These are phyloP conservation scores for Petrocephalus microphthalmus DNA, from an alignment of 2,113 vertebrate species.

Conservation along the genomic window DNA sequence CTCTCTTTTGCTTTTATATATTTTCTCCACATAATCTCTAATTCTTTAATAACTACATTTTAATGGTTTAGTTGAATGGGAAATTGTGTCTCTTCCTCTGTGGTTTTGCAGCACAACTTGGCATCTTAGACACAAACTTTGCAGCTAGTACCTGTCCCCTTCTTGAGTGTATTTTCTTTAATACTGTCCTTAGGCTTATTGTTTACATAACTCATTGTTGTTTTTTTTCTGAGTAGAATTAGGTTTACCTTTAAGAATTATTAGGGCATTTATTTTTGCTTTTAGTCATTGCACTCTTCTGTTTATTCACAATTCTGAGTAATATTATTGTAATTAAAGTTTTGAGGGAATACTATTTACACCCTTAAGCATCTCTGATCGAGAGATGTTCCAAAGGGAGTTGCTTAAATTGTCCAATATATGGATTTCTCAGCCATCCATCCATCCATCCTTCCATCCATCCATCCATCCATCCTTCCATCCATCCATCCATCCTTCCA, in stretches of 20 bases:
- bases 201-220: not conserved
- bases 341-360: not conserved
- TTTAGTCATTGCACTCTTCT: not conserved
- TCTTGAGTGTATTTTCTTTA: not conserved
- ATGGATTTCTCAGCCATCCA: not conserved
- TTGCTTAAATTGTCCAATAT: not conserved
- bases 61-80: not conserved
- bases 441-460: not conserved
- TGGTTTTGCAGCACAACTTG: not conserved
- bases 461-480: not conserved
- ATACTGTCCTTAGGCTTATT: not conserved
- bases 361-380: not conserved
- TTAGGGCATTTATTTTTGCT: not conserved
- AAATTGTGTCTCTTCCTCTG: not conserved
- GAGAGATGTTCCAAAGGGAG: not conserved
- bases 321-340: not conserved
- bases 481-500: not conserved
- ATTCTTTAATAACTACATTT: not conserved
- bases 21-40: not conserved
- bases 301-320: not conserved
- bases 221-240: not conserved
- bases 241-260: not conserved
- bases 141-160: not conserved
- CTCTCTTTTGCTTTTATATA: conserved; percentile 48
- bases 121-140: not conserved